Evolutionary conservation across 1,140 invertebrate genomes (phyloP).

Genomic region (Ridgeia piscesae): DNA sequence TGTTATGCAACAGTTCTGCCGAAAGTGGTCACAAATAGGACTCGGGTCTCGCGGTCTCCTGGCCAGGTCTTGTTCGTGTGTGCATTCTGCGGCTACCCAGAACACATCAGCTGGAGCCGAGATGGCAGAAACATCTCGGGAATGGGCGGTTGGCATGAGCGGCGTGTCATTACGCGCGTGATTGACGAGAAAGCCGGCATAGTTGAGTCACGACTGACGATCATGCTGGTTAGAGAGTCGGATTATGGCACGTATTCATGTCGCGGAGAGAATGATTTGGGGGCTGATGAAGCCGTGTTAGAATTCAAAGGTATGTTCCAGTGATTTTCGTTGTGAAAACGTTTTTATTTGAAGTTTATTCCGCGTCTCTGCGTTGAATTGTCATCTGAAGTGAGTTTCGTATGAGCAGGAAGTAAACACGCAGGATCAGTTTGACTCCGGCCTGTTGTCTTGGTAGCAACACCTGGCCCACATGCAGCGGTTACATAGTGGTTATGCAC

Average conservation of each 20-base stretch:
- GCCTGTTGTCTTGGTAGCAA: too few species aligned
- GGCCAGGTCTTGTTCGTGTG: background rate
- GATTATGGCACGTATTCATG: background rate
- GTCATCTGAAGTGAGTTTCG: too few species aligned
- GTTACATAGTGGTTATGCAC: too few species aligned
- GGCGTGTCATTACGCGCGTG: background rate
- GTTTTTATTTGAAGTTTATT: background rate
- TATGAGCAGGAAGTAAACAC: too few species aligned
- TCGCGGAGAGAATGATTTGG: background rate
- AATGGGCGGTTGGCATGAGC: background rate
- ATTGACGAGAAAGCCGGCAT: background rate
- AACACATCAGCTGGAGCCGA: background rate
- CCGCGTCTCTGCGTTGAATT: too few species aligned
- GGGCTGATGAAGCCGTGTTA: background rate
- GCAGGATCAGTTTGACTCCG: too few species aligned
- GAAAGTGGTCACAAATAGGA: background rate
- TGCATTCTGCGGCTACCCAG: background rate
- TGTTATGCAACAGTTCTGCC: background rate
- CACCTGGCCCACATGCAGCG: too few species aligned
- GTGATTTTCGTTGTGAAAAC: background rate
- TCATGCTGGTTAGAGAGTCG: background rate
- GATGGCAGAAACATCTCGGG: background rate
- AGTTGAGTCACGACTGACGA: background rate
- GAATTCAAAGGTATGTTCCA: background rate
- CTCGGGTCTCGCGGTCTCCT: background rate